phyloP scores from a whole-genome alignment of 2,888 invertebrate species.

The Acanthosepion esculentum region DNA sequence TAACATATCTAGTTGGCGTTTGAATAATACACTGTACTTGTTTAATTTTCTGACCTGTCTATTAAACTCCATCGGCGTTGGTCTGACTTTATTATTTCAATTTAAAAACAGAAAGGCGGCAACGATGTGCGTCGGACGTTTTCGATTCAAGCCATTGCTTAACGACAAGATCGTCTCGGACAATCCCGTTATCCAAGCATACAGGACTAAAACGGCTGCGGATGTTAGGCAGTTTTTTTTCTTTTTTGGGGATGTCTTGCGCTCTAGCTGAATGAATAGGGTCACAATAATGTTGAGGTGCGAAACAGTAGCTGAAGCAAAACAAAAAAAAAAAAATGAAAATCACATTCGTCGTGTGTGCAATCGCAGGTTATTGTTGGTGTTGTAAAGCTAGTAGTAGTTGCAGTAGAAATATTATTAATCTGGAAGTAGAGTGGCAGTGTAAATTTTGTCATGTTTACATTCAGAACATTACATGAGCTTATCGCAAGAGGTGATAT shows the following conservation, averaged over 20 bases:
- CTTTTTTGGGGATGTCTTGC: not conserved
- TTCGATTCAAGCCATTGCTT: not conserved
- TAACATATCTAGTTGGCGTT: too few relatives aligned
- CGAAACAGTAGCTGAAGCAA: not conserved
- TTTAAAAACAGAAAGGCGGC: too few relatives aligned
- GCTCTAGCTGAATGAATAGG: not conserved
- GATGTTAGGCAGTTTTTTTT: not conserved
- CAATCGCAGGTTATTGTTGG: not conserved
- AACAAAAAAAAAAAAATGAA: too few relatives aligned
- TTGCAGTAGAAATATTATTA: not conserved
- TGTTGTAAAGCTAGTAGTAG: not conserved
- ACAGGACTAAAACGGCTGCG: not conserved
- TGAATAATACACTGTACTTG: too few relatives aligned
- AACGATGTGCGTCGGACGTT: too few relatives aligned
- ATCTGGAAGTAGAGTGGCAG: not conserved
- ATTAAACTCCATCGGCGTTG: too few relatives aligned
- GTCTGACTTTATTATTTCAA: too few relatives aligned
- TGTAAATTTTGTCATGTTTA: not conserved
- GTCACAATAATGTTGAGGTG: not conserved
- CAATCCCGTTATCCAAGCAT: not conserved
- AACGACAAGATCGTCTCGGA: not conserved
- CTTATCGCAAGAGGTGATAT: not conserved
- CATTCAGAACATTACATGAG: not conserved
- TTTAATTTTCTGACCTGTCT: too few relatives aligned
- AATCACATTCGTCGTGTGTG: not conserved